These are phyloP conservation scores for Falcunculus frontatus DNA, from an alignment of 2,113 vertebrate genomes.

Conservation along the genomic window DNA sequence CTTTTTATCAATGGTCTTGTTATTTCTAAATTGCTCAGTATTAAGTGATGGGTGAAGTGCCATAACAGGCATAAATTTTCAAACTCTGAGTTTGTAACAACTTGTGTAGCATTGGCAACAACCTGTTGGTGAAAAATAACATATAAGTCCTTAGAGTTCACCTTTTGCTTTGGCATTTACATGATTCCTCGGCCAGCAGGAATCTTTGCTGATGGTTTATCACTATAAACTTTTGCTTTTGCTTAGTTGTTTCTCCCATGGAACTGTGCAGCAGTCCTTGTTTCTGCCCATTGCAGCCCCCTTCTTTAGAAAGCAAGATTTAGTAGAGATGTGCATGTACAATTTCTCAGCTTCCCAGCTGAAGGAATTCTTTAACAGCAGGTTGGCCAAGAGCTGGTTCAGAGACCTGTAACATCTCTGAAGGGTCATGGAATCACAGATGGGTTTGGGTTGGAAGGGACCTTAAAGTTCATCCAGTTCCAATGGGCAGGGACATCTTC, in stretches of 20 bases:
- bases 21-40: conserved; percentile 24
- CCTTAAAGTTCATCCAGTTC: background rate
- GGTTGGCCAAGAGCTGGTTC: background rate
- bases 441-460: background rate
- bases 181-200: background rate
- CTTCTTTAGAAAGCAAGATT: background rate
- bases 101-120: background rate
- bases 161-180: background rate
- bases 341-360: background rate
- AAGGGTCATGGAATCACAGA: background rate
- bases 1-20: background rate
- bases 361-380: background rate
- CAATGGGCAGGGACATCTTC: too few relatives aligned
- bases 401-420: background rate
- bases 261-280: background rate
- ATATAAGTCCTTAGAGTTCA: background rate
- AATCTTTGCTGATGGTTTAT: background rate
- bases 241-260: background rate
- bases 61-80: background rate
- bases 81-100: background rate
- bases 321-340: background rate
- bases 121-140: background rate
- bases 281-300: background rate
- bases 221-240: background rate
- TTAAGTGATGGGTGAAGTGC: background rate